These are phyloP conservation scores for Nomada goodeniana DNA, from an alignment of 2,888 invertebrate species.

Conservation along the genomic window DNA sequence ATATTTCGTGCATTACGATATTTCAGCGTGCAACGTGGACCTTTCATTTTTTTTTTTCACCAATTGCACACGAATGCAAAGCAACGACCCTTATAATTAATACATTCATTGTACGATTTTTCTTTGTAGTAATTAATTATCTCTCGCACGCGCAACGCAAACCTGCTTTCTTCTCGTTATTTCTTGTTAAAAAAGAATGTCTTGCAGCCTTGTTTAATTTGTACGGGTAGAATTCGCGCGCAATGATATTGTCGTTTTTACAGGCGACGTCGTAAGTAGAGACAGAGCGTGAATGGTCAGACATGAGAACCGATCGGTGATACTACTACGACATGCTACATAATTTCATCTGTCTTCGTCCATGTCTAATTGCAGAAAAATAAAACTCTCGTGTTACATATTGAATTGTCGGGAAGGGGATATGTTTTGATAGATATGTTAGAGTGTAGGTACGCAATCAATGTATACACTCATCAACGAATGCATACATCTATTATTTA, in stretches of 20 bases:
- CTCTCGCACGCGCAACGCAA: constrained; percentile 12
- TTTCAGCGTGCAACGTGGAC: constrained; percentile 11
- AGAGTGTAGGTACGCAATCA: background rate
- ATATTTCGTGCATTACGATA: background rate
- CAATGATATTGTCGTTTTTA: constrained; percentile 36
- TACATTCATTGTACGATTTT: background rate
- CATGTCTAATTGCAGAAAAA: constrained; percentile 7
- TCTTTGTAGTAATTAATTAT: constrained; percentile 1
- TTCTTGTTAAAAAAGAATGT: background rate
- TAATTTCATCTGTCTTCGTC: background rate
- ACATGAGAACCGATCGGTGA: background rate
- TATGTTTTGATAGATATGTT: constrained; percentile 37
- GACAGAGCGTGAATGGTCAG: constrained; percentile 38
- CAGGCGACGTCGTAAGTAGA: constrained; percentile 29
- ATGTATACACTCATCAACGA: background rate
- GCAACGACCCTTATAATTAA: constrained; percentile 11
- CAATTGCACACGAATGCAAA: constrained; percentile 4
- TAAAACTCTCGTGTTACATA: background rate
- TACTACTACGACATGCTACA: constrained; percentile 8
- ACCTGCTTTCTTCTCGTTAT: background rate
- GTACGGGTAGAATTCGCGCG: background rate
- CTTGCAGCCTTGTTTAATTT: background rate
- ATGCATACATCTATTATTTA: constrained; percentile 6
- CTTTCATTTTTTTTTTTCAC: background rate
- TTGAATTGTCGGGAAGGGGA: constrained; percentile 11